phyloP scores from a whole-genome alignment of 2,888 invertebrate species.

The Scaptodrosophila latifasciaeformis region DNA sequence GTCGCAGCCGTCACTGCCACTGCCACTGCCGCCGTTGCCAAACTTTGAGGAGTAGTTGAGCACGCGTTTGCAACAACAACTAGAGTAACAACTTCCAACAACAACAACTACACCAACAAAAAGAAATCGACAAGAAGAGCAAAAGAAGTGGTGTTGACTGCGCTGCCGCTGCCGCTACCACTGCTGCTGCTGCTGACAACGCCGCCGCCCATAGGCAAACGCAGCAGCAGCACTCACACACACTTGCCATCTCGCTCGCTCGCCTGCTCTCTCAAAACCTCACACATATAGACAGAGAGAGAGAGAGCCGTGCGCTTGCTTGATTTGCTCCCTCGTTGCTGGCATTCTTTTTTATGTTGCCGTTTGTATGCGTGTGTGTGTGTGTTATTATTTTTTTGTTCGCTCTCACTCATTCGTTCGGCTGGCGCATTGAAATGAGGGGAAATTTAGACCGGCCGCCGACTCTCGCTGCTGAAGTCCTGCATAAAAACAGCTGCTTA shows the following conservation, averaged over 20 bases:
- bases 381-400: too few species aligned
- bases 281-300: slow-evolving; percentile 13
- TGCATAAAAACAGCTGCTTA: slow-evolving; percentile 43
- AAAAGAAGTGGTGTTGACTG: too few species aligned
- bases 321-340: not conserved
- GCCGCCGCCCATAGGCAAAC: slow-evolving; percentile 39
- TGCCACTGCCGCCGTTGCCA: slow-evolving; percentile 16
- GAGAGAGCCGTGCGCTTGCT: slow-evolving; percentile 4
- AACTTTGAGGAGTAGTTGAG: too few species aligned
- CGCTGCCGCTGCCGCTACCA: slow-evolving; percentile 7
- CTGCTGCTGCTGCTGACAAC: slow-evolving; percentile 16
- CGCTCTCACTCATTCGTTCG: not conserved
- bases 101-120: too few species aligned
- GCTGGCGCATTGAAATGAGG: not conserved
- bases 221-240: slow-evolving; percentile 32
- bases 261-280: slow-evolving; percentile 6
- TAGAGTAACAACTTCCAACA: too few species aligned
- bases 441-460: slow-evolving; percentile 25
- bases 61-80: not conserved
- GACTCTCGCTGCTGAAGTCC: not conserved
- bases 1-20: too few species aligned
- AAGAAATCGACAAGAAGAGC: too few species aligned
- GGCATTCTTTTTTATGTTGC: too few species aligned
- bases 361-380: too few species aligned
- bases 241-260: slow-evolving; percentile 43